A percentile compares a stretch with the other conserved stretches of the same genome.
Conservation (phyloP, 1,140 invertebrate species). For the Drosophila equinoxialis region DNA sequence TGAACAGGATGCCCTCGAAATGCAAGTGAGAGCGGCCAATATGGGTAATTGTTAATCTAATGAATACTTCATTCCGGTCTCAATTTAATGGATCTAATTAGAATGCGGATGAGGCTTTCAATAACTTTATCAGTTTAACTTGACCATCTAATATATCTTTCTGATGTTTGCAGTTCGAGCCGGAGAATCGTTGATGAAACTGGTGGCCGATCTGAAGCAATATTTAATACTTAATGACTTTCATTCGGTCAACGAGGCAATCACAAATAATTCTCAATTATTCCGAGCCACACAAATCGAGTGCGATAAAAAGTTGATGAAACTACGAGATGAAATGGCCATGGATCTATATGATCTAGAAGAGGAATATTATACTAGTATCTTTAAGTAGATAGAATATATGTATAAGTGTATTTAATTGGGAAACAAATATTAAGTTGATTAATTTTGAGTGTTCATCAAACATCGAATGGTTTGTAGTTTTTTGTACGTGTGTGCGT, state of each 20-base stretch:
- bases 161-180: slow-evolving; percentile 88
- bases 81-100: too few relatives aligned
- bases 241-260: slow-evolving; percentile 97
- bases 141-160: too few relatives aligned
- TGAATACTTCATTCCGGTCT: not conserved
- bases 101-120: too few relatives aligned
- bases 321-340: slow-evolving; percentile 96
- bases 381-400: slow-evolving; percentile 88
- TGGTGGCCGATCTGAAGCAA: slow-evolving; percentile 98
- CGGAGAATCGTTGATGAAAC: slow-evolving; percentile 97
- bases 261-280: slow-evolving; percentile 94
- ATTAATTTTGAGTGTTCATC: not conserved
- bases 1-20: slow-evolving; percentile 97
- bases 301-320: slow-evolving; percentile 96
- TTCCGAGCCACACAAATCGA: slow-evolving; percentile 95
- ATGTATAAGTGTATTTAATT: not conserved
- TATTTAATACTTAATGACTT: slow-evolving; percentile 98
- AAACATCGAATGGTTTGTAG: too few relatives aligned
- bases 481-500: not conserved
- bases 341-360: slow-evolving; percentile 97
- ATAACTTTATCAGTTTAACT: not conserved
- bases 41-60: slow-evolving; percentile 87
- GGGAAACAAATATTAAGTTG: not conserved
- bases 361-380: slow-evolving; percentile 98
- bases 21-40: slow-evolving; percentile 97